Evolutionary conservation across 2,888 invertebrate species (phyloP).

Genomic region (Microchrysa polita): DNA sequence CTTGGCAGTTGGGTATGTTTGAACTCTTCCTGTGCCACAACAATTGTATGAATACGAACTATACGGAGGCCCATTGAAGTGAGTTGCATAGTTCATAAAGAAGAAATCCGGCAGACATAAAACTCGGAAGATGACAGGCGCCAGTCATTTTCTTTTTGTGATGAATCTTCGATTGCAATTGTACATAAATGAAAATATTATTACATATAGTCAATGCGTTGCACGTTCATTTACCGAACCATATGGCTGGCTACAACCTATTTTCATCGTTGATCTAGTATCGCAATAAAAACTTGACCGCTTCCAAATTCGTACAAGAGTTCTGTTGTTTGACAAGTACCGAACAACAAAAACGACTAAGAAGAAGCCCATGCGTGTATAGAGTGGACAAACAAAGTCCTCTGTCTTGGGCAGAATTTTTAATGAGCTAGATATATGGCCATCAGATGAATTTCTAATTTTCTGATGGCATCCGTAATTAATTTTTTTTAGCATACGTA

Average conservation of each 20-base stretch:
- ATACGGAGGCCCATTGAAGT: not conserved
- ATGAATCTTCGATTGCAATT: conserved; percentile 11
- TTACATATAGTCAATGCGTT: not conserved
- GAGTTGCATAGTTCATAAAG: conserved; percentile 30
- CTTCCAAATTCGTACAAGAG: not conserved
- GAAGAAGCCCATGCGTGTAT: too few relatives aligned
- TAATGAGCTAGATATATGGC: not conserved
- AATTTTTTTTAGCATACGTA: too few relatives aligned
- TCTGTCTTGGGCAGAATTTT: not conserved
- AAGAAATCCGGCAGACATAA: conserved; percentile 32
- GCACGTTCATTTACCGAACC: too few relatives aligned
- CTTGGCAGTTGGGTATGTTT: not conserved
- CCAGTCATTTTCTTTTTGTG: conserved; percentile 45
- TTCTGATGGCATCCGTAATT: not conserved
- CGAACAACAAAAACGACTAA: too few relatives aligned
- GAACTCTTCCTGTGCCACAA: too few relatives aligned
- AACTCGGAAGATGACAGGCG: conserved; percentile 41
- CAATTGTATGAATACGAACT: too few relatives aligned
- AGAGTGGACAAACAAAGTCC: too few relatives aligned
- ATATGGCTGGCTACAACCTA: not conserved
- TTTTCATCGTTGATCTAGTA: not conserved
- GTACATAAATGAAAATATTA: conserved; percentile 12
- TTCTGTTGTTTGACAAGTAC: too few relatives aligned
- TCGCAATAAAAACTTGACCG: conserved; percentile 1
- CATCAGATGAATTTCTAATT: conserved; percentile 11